phyloP scores from a whole-genome alignment of 2,113 vertebrate genomes.

The Neodon shergylaensis region DNA sequence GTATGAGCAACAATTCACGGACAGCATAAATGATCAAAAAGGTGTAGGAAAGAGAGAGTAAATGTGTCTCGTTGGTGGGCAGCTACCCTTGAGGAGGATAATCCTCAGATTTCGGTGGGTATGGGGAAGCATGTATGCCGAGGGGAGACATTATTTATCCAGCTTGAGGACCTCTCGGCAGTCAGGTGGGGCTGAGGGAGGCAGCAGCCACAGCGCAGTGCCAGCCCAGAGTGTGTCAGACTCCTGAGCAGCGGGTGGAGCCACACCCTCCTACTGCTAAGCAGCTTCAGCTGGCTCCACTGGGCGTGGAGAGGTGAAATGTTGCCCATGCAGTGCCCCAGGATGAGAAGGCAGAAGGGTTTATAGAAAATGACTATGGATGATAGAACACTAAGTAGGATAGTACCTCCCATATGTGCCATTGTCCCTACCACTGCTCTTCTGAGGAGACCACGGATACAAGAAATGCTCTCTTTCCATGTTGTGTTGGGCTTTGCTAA shows the following conservation, averaged over 20 bases:
- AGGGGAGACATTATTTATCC: background rate
- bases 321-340: background rate
- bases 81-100: background rate
- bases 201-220: background rate
- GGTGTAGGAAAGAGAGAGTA: background rate
- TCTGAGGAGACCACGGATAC: background rate
- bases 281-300: background rate
- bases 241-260: background rate
- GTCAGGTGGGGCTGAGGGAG: background rate
- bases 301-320: background rate
- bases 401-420: background rate
- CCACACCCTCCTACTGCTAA: background rate
- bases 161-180: background rate
- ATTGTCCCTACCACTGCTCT: background rate
- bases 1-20: background rate
- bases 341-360: background rate
- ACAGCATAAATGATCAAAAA: background rate
- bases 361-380: background rate
- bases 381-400: background rate
- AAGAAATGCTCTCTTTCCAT: background rate
- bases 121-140: background rate
- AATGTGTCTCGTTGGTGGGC: background rate
- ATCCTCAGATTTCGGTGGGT: background rate
- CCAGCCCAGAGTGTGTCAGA: background rate
- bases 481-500: background rate